Conservation (phyloP, 1,140 invertebrate genomes). For the Drosophila kurseongensis region DNA sequence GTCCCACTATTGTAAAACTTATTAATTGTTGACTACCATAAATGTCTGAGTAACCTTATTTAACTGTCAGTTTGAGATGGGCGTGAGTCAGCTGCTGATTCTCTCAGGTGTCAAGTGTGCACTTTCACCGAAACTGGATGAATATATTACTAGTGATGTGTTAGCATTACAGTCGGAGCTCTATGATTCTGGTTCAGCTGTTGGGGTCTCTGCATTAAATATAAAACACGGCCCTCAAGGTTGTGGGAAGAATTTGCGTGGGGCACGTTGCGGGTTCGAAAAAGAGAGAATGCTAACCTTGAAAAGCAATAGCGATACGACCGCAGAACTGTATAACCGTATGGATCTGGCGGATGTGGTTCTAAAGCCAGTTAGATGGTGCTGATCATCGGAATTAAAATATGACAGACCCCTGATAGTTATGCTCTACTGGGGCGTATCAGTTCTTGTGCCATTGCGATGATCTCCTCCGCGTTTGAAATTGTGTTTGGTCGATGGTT, state of each 20-base stretch:
- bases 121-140: slow-evolving; percentile 63
- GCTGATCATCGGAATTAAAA: slow-evolving; percentile 1
- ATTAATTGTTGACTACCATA: too few relatives aligned
- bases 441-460: slow-evolving; percentile 16
- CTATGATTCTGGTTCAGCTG: slow-evolving; percentile 3
- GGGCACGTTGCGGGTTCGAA: slow-evolving; percentile 26
- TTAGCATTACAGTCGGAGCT: slow-evolving; percentile 6
- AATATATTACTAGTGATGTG: slow-evolving; percentile 58
- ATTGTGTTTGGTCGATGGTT: slow-evolving; percentile 22
- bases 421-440: slow-evolving; percentile 42
- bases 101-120: slow-evolving; percentile 65
- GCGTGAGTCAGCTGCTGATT: slow-evolving; percentile 45
- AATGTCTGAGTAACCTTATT: neutral
- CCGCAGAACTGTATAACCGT: slow-evolving; percentile 25
- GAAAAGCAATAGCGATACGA: slow-evolving; percentile 35
- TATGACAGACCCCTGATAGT: slow-evolving; percentile 33
- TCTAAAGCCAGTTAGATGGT: slow-evolving; percentile 9
- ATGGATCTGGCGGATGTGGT: slow-evolving; percentile 26
- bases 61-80: neutral
- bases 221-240: slow-evolving; percentile 33
- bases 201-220: slow-evolving; percentile 28
- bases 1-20: neutral
- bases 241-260: slow-evolving; percentile 38
- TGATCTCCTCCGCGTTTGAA: slow-evolving; percentile 3
- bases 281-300: slow-evolving; percentile 51